Percentiles rank a stretch among this genome's conserved stretches.
phyloP scores from a whole-genome alignment of 2,797 vertebrate species.

The Malurus splendens region DNA sequence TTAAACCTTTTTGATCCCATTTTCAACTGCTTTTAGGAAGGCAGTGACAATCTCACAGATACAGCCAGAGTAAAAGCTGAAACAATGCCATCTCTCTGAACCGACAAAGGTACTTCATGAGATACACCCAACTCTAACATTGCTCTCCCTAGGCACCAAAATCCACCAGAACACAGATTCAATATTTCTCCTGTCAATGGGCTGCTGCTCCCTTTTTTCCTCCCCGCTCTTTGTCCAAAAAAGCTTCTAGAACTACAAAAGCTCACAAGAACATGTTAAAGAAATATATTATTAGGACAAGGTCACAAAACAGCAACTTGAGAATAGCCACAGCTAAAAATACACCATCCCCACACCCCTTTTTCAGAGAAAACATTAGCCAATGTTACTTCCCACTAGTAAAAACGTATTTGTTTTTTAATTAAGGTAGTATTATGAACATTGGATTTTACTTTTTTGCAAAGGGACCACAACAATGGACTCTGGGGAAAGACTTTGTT shows the following conservation, averaged over 20 bases:
- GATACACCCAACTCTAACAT: not conserved
- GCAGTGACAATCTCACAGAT: not conserved
- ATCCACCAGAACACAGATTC: not conserved
- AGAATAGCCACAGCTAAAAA: constrained; percentile 15
- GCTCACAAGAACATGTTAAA: not conserved
- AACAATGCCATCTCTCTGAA: not conserved
- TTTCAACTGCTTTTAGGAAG: not conserved
- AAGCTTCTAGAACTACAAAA: not conserved
- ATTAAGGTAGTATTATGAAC: not conserved
- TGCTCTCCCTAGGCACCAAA: accelerated
- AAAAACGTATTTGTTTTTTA: not conserved
- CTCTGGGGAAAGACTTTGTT: not conserved
- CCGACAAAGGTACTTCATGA: not conserved
- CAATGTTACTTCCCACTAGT: not conserved
- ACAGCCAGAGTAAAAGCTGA: not conserved
- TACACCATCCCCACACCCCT: not conserved
- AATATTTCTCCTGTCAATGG: not conserved
- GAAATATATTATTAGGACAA: not conserved
- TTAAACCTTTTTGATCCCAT: not conserved
- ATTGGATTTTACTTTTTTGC: not conserved
- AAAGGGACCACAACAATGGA: not conserved
- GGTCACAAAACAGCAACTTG: not conserved
- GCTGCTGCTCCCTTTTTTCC: not conserved
- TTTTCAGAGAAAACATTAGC: constrained; percentile 3
- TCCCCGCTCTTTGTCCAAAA: not conserved